Base-by-base conservation (phyloP, 2,888 invertebrate genomes). In the Athetis lepigone region DNA sequence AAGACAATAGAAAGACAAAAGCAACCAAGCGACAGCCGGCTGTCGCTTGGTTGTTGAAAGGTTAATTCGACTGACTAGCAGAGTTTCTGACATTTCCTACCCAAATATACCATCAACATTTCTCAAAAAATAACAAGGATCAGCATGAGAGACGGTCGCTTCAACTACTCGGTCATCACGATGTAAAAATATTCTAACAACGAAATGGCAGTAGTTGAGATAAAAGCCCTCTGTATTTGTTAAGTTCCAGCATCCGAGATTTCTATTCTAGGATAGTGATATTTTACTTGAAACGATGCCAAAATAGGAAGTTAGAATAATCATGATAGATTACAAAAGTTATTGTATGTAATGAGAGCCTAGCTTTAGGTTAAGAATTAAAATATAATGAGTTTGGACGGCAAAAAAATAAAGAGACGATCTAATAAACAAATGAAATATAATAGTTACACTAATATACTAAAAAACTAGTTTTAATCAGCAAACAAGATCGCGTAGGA, bases 211-310 rank as follows among this genome's bases (percentile, higher is more conserved):
- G 13, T 4, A 33, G 4, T 33, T 33, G 11, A 8, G 33, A 36
- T 16, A 33, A 37, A 21, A 27, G 27, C 52, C 16, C 42, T 13
- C 43, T 21, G 1, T 55, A 8, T 8, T 11, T 21, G 37, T 39
- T 54, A 21, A 19, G 25, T 61, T 54, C 36, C 36, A 37, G 18
- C 11, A 56, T 43, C 36, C 37, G 16, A 18, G 3, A 37, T 45
- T 39, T 39, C 19, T 46, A 60, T 70, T 70, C 70, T 13, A 9
- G 39, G 50, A 57, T 46, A 54, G 19, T 19, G 33, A 58, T 62
- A 42, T 55, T 55, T 62, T 62, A 49, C 59, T 75, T 78, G 75
- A 74, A 70, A 45, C 54, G 37, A n/a, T 64, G 78, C 78, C 78
- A 78, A 74, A 58, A 59, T 51, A 50, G 42, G 56, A 58, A 65